Base-by-base conservation (phyloP, 2,888 invertebrate genomes). In the Sericinus montela region DNA sequence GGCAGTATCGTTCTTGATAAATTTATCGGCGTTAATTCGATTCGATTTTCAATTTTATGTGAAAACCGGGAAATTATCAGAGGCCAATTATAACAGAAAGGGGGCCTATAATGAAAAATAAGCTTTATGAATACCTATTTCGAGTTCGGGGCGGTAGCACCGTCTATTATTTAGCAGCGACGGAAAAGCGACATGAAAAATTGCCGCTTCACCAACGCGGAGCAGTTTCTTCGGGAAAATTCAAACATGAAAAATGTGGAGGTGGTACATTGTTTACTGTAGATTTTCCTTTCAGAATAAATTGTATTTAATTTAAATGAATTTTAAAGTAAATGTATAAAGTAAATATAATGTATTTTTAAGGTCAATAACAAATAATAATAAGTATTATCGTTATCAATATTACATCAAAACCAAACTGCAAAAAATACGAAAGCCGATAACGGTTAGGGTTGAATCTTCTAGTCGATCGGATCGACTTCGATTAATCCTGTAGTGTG, bases 51-150 rank as follows among this genome's bases (percentile, higher is more conserved):
- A 28, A n/a, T 9, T 36, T 44, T 7, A 8, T 7, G 16, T 19
- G 5, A n/a, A 16, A 29, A 41, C 36, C 13, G 48, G 15, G 38
- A 48, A 51, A 48, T 48, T 53, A 45, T 42, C 45, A 43, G 52
- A 51, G 49, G 38, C 45, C 68, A 67, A 70, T 75, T 65, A 73
- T 72, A 57, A 67, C 58, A 66, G 59, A 65, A 69, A 60, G 73
- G 69, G 66, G 69, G 51, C 52, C 63, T 62, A 66, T 78, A 78
- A 79, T 79, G 76, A 73, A 76, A 80, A 65, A 66, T 66, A 65
- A 59, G 61, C 58, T 59, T 60, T 59, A 65, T 65, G 65, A 63
- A 66, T 63, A 63, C 59, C 56, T 30, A 45, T 50, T 45, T 40
- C 16, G 30, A 5, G 19, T 19, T 19, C 19, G 19, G 59, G 42